Percentiles rank a stretch among this genome's conserved stretches.
These are phyloP conservation scores for Plebejus argus DNA, from an alignment of 2,888 invertebrate genomes.

Conservation along the genomic window DNA sequence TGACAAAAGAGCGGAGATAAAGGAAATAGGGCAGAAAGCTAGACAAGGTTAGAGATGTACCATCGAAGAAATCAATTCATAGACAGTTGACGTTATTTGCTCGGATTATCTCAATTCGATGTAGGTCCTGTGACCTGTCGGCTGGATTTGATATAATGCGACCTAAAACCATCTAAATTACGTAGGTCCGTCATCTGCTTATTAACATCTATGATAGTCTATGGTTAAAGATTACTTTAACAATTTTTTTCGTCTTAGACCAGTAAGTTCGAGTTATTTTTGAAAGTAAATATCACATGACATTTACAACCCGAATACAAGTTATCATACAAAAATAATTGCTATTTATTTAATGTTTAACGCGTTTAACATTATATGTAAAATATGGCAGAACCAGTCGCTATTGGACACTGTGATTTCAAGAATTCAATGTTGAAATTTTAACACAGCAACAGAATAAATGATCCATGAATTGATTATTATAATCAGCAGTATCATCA, in stretches of 20 bases:
- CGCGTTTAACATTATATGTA: slow-evolving; percentile 4
- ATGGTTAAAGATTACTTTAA: neutral
- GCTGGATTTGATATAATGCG: no score
- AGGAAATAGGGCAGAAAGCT: no score
- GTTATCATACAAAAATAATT: slow-evolving; percentile 19
- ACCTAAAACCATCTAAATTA: no score
- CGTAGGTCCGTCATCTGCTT: no score
- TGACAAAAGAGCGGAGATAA: no score
- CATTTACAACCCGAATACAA: slow-evolving; percentile 20
- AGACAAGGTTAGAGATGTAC: no score
- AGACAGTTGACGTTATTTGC: no score
- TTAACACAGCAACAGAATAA: slow-evolving; percentile 6
- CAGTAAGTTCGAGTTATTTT: neutral
- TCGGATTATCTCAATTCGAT: no score
- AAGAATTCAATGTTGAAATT: slow-evolving; percentile 6
- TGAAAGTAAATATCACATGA: slow-evolving; percentile 25
- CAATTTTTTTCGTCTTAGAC: neutral
- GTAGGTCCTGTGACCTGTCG: no score
- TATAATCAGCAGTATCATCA: neutral
- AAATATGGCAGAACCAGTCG: neutral
- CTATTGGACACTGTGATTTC: neutral
- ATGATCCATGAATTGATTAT: slow-evolving; percentile 1
- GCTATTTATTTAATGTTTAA: slow-evolving; percentile 3
- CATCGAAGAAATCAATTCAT: no score
- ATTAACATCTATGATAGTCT: no score